A percentile compares a stretch with the other conserved stretches of the same genome.
Conservation (phyloP, 2,888 invertebrate species). For the Polymixis lichenea region DNA sequence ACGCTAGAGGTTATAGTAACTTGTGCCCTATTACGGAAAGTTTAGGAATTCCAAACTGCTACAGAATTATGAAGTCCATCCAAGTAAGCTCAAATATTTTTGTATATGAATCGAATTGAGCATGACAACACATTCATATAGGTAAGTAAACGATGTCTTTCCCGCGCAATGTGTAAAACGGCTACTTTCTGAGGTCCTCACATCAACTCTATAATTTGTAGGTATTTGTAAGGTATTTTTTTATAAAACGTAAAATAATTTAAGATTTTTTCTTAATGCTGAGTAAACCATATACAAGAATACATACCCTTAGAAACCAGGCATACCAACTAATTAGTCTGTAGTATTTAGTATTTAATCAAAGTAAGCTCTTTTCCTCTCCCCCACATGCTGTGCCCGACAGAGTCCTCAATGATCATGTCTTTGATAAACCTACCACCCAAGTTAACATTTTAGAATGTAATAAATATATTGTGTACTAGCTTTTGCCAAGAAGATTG, state of each 20-base stretch:
- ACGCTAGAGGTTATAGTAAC: background rate
- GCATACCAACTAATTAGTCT: too few relatives aligned
- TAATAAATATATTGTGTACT: background rate
- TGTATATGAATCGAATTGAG: background rate
- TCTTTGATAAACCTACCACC: background rate
- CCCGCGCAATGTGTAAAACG: background rate
- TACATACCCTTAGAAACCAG: too few relatives aligned
- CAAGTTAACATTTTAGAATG: background rate
- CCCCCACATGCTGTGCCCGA: background rate
- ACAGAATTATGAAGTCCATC: background rate
- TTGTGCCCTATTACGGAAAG: background rate
- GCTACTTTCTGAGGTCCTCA: too few relatives aligned
- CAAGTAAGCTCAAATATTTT: background rate
- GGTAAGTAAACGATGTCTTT: background rate
- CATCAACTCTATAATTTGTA: background rate
- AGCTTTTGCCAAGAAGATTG: background rate
- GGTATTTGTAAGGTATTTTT: too few relatives aligned
- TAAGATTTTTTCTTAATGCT: too few relatives aligned
- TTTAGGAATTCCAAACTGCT: background rate
- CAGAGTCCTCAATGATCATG: background rate
- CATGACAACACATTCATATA: background rate
- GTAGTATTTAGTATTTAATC: too few relatives aligned
- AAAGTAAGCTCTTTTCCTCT: background rate
- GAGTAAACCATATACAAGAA: too few relatives aligned
- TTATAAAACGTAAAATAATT: too few relatives aligned